phyloP scores from a whole-genome alignment of 2,888 invertebrate species.

The Scaptomyza flava region DNA sequence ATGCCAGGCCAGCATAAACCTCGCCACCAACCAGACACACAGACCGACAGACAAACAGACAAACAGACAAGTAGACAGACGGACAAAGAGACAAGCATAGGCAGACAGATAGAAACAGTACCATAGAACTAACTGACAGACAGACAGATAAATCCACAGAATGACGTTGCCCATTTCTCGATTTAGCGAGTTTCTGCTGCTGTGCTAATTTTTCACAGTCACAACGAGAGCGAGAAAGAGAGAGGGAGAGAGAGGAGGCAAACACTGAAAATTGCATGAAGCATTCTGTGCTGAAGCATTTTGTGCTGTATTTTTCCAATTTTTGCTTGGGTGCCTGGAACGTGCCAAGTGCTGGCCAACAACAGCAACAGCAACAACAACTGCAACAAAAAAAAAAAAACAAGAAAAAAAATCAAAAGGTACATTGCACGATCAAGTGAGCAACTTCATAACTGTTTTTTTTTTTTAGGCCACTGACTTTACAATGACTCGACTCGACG shows the following conservation, averaged over 20 bases:
- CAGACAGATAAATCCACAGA: slow-evolving; percentile 25
- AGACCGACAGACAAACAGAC: not conserved
- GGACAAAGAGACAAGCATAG: slow-evolving; percentile 9
- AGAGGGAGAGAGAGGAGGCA: not conserved
- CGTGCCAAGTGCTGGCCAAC: slow-evolving; percentile 81
- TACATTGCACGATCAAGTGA: slow-evolving; percentile 83
- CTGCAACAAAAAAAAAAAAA: not conserved
- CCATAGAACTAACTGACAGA: slow-evolving; percentile 4
- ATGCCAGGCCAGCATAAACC: slow-evolving; percentile 51
- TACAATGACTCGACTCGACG: slow-evolving; percentile 68
- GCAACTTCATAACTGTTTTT: slow-evolving; percentile 74
- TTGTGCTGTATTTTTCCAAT: slow-evolving; percentile 15
- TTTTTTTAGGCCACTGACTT: slow-evolving; percentile 78
- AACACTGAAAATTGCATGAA: slow-evolving; percentile 1
- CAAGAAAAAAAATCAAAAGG: slow-evolving; percentile 67
- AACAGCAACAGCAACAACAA: slow-evolving; percentile 11
- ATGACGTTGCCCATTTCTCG: slow-evolving; percentile 37
- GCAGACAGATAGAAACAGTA: slow-evolving; percentile 26
- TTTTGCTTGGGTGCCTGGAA: slow-evolving; percentile 49
- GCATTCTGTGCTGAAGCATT: slow-evolving; percentile 6
- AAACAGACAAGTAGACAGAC: not conserved
- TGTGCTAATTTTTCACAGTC: slow-evolving; percentile 38
- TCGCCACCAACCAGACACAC: slow-evolving; percentile 9
- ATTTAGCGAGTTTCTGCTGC: slow-evolving; percentile 30
- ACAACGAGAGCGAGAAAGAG: not conserved